Evolutionary conservation across 2,888 invertebrate species (phyloP).

Genomic region (Orthonychiurus folsomi): DNA sequence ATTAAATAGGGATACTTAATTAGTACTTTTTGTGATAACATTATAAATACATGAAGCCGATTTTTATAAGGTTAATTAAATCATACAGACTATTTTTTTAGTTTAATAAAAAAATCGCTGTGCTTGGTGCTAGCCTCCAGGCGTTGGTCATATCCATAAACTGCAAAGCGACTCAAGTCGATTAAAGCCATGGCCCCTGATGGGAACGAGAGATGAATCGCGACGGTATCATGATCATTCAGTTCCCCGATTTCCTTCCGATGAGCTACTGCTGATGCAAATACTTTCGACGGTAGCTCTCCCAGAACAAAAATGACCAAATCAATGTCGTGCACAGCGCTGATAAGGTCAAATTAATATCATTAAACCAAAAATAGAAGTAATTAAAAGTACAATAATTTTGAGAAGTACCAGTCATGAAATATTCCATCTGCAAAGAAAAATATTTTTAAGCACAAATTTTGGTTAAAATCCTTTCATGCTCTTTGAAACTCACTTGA

Average conservation of each 20-base stretch:
- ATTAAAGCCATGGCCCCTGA: constrained; percentile 56
- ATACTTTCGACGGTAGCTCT: constrained; percentile 54
- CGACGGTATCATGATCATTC: constrained; percentile 57
- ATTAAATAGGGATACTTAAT: too few species aligned
- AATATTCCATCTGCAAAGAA: constrained; percentile 54
- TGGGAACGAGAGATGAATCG: constrained; percentile 53
- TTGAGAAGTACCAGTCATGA: too few species aligned
- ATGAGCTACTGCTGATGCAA: constrained; percentile 50
- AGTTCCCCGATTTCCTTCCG: constrained; percentile 54
- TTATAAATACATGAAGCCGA: too few species aligned
- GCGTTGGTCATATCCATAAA: constrained; percentile 61
- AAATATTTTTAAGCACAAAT: neutral
- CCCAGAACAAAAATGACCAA: constrained; percentile 57
- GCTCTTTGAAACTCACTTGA: constrained; percentile 51
- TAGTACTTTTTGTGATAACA: too few species aligned
- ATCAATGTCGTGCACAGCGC: constrained; percentile 60
- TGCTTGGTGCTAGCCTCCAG: constrained; percentile 47
- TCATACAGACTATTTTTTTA: too few species aligned
- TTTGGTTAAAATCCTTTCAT: neutral
- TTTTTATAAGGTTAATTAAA: too few species aligned
- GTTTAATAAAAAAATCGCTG: too few species aligned
- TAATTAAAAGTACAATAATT: too few species aligned
- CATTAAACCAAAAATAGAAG: too few species aligned
- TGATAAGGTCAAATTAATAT: too few species aligned
- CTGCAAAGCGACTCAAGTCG: constrained; percentile 55